Evolutionary conservation across 1,140 invertebrate species (phyloP).

Genomic region (Ephestia elutella): DNA sequence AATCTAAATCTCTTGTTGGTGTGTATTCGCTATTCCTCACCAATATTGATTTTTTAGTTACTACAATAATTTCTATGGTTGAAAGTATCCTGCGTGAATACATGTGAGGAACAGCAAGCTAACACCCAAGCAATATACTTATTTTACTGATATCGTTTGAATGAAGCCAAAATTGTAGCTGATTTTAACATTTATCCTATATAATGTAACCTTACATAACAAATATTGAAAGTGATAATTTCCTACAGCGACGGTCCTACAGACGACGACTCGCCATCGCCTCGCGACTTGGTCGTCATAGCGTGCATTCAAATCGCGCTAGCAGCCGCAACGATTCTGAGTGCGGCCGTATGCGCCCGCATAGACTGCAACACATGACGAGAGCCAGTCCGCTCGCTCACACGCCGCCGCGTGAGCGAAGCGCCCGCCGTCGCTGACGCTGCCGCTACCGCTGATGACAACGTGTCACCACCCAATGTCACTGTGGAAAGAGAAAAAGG

Average conservation of each 20-base stretch:
- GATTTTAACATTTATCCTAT: too few relatives aligned
- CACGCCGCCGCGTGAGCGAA: slow-evolving; percentile 54
- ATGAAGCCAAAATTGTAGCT: too few relatives aligned
- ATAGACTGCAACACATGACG: slow-evolving; percentile 56
- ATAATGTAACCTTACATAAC: too few relatives aligned
- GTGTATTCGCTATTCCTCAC: too few relatives aligned
- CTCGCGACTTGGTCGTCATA: slow-evolving; percentile 59
- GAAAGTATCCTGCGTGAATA: too few relatives aligned
- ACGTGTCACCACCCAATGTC: slow-evolving; percentile 30
- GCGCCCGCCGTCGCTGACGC: slow-evolving; percentile 37
- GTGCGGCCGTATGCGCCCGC: slow-evolving; percentile 48
- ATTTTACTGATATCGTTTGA: too few relatives aligned
- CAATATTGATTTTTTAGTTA: too few relatives aligned
- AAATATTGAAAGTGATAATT: too few relatives aligned
- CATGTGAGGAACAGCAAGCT: too few relatives aligned
- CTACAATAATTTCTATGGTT: too few relatives aligned
- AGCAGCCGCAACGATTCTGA: slow-evolving; percentile 48
- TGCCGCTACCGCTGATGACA: slow-evolving; percentile 26
- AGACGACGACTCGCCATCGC: slow-evolving; percentile 53
- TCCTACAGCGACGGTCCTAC: slow-evolving; percentile 31
- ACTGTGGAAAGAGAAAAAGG: slow-evolving; percentile 47
- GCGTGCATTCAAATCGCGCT: slow-evolving; percentile 58
- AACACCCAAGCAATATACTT: too few relatives aligned
- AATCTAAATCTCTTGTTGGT: too few relatives aligned
- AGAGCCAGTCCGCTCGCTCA: slow-evolving; percentile 46